Conservation (phyloP, 2,797 vertebrate species). For the Dallia pectoralis region DNA sequence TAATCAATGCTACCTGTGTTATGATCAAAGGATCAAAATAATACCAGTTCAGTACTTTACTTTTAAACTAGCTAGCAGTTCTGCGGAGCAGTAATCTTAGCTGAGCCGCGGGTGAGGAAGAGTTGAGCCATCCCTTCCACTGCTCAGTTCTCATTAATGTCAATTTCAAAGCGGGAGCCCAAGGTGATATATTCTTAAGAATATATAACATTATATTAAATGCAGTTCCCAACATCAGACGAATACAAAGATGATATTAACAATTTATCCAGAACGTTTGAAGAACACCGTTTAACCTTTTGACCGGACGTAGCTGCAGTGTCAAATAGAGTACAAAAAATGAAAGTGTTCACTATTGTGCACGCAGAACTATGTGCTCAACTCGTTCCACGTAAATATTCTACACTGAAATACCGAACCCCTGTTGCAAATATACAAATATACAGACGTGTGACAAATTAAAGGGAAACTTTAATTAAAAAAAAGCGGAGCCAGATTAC, state of each 20-base stretch:
- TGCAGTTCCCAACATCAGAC: slow-evolving; percentile 64
- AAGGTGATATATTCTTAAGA: slow-evolving; percentile 47
- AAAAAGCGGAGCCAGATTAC: no score
- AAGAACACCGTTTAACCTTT: slow-evolving; percentile 56
- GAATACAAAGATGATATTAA: slow-evolving; percentile 50
- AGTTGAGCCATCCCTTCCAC: slow-evolving; percentile 55
- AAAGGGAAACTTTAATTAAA: no score
- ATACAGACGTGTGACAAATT: no score
- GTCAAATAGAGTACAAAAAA: background rate
- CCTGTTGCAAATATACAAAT: no score
- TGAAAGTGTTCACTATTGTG: background rate
- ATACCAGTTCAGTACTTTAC: slow-evolving; percentile 4
- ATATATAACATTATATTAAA: slow-evolving; percentile 57
- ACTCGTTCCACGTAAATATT: no score
- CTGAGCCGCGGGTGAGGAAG: slow-evolving; percentile 54
- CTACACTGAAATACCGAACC: no score
- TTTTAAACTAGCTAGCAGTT: slow-evolving; percentile 2
- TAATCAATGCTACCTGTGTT: background rate
- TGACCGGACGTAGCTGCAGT: slow-evolving; percentile 47
- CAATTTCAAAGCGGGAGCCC: slow-evolving; percentile 70
- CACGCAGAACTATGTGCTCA: no score
- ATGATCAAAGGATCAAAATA: background rate
- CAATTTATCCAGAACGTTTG: slow-evolving; percentile 52
- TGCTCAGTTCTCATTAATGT: slow-evolving; percentile 72
- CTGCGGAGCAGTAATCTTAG: slow-evolving; percentile 18